Base-by-base conservation (phyloP, 2,797 vertebrate species). In the Emydoidea blandingii region DNA sequence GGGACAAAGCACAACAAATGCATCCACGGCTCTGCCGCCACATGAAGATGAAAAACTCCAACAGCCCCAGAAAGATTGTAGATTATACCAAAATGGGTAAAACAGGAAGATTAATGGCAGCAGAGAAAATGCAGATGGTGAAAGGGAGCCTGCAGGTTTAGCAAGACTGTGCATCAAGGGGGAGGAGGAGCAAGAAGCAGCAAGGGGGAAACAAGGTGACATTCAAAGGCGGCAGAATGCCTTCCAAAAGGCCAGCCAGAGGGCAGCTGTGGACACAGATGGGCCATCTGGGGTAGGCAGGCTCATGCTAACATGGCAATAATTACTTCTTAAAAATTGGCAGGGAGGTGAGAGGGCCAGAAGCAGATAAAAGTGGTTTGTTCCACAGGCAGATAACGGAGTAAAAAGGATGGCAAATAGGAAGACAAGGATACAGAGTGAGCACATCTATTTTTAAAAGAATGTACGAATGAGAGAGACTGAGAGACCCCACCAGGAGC, bases 191-290 rank as follows among this genome's bases (percentile, higher is more conserved):
- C 29, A 94, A 97, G 90, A 72, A 72, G 19, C 37, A 37, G 94
- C 94, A 97, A 97, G 94, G 95, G 97, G 94, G 96, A 96, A 97
- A 97, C 96, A 98, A 97, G 97, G 97, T 97, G 97, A 97, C 95
- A 93, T 96, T 95, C 95, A 96, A 97, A 97, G 92, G 88, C 94
- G 94, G 5, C 2, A 91, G 83, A 88, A 92, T 92, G 94, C 86
- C 91, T 96, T 96, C 96, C 95, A 95, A 87, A 88, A 96, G 95
- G 91, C 87, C 95, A 90, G 90, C 95, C 95, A 96, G 92, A 94
- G 95, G 93, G 94, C 93, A 96, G 87, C 91, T 90, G 14, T 2
- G 96, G 93, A 91, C 96, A 96, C 95, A 96, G 94, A 92, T 95
- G 93, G 96, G 95, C 96, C 97, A 97, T 94, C 97, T 96, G 93